These are phyloP conservation scores for Ophonus ardosiacus DNA, from an alignment of 2,888 invertebrate genomes.

Conservation along the genomic window DNA sequence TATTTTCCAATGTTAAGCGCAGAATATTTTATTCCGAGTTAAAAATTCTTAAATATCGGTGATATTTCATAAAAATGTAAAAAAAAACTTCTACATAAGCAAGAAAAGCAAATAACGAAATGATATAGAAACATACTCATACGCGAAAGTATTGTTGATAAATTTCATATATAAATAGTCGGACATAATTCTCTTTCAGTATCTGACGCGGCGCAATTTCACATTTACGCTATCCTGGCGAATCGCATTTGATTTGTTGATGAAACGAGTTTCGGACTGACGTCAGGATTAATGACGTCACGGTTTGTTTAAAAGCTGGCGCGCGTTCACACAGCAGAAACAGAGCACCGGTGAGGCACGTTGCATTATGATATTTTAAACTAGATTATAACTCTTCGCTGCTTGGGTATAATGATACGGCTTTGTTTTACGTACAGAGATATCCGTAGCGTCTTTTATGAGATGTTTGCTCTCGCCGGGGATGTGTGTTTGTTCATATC, in stretches of 20 bases:
- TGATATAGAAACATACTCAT: not conserved
- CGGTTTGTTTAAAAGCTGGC: constrained; percentile 47
- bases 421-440: constrained; percentile 42
- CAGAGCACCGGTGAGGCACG: not conserved
- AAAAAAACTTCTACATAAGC: not conserved
- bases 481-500: constrained; percentile 39
- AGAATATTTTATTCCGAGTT: not conserved
- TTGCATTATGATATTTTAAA: constrained; percentile 38
- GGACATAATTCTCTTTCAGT: constrained; percentile 21
- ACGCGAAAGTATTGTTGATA: constrained; percentile 20
- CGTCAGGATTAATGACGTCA: constrained; percentile 53
- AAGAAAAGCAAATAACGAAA: constrained; percentile 12
- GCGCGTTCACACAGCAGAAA: not conserved
- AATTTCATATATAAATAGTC: constrained; percentile 26
- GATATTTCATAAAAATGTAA: not conserved
- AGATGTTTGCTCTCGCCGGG: constrained; percentile 35
- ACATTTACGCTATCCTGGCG: constrained; percentile 48
- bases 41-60: not conserved
- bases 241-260: constrained; percentile 51
- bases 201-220: constrained; percentile 33
- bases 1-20: too few relatives aligned
- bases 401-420: constrained; percentile 44
- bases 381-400: constrained; percentile 44
- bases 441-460: constrained; percentile 40
- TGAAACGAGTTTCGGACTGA: constrained; percentile 45